Evolutionary conservation across 2,888 invertebrate genomes (phyloP).

Genomic region (Trilocha varians): DNA sequence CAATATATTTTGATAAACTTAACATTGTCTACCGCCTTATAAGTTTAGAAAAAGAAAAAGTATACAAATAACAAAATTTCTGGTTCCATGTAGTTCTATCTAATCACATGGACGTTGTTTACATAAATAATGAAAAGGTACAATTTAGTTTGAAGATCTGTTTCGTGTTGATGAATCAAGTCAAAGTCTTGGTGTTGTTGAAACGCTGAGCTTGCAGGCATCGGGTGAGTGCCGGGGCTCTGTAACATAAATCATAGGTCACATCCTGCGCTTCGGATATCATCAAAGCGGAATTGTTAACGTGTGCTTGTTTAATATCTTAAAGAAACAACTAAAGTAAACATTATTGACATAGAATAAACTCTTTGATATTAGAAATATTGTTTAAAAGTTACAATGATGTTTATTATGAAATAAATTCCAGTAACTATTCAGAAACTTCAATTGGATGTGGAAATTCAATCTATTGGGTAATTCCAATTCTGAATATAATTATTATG

Average conservation of each 20-base stretch:
- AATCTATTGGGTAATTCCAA: too few relatives aligned
- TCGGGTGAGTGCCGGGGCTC: conserved; percentile 62
- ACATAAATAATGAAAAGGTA: conserved; percentile 44
- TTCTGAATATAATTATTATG: too few relatives aligned
- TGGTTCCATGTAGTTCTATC: conserved; percentile 30
- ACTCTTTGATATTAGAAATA: not conserved
- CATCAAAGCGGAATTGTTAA: conserved; percentile 6
- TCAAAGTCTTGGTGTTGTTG: conserved; percentile 56
- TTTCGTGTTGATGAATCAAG: conserved; percentile 41
- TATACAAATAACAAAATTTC: too few relatives aligned
- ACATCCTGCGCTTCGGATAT: conserved; percentile 1
- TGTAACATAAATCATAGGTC: conserved; percentile 37
- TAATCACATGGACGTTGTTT: conserved; percentile 35
- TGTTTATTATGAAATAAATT: too few relatives aligned
- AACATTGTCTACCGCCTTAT: too few relatives aligned
- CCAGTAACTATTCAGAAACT: too few relatives aligned
- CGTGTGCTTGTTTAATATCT: not conserved
- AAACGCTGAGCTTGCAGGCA: conserved; percentile 56
- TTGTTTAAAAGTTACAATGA: too few relatives aligned
- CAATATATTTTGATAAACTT: conserved; percentile 1
- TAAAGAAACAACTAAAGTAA: not conserved
- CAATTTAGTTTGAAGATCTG: conserved; percentile 29
- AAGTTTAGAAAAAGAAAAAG: too few relatives aligned
- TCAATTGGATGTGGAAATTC: too few relatives aligned
- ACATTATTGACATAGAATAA: not conserved